Conservation (phyloP, 1,140 invertebrate genomes). For the Galleria mellonella region DNA sequence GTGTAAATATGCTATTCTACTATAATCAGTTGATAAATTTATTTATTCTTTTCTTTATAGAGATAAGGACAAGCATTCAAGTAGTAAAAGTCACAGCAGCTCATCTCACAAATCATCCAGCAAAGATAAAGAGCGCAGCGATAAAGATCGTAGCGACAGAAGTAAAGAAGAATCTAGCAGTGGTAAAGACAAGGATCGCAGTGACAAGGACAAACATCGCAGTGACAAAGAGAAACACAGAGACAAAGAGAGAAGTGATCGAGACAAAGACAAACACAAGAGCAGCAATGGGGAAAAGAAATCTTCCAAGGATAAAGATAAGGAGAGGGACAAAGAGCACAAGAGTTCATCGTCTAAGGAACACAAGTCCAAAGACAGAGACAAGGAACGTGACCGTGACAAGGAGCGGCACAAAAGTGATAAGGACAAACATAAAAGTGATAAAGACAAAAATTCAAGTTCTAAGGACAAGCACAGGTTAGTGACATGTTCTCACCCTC, state of each 20-base stretch:
- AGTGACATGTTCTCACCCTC: not conserved
- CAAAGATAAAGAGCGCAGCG: conserved; percentile 53
- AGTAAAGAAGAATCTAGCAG: conserved; percentile 68
- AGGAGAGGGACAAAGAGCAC: conserved; percentile 18
- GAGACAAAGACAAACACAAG: conserved; percentile 73
- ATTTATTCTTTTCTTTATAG: conserved; percentile 26
- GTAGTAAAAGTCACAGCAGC: conserved; percentile 75
- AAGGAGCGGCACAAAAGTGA: conserved; percentile 60
- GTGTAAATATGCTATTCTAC: not conserved
- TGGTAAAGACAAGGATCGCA: conserved; percentile 73
- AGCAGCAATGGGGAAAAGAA: conserved; percentile 33
- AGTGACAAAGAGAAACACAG: conserved; percentile 75
- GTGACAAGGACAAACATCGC: conserved; percentile 39
- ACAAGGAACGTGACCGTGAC: conserved; percentile 54
- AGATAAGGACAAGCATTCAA: conserved; percentile 72
- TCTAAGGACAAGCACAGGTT: conserved; percentile 66
- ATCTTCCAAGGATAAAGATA: conserved; percentile 25
- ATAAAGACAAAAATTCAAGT: conserved; percentile 76
- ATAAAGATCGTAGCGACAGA: conserved; percentile 59
- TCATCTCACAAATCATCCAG: conserved; percentile 79
- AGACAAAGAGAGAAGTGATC: conserved; percentile 68
- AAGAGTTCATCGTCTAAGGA: conserved; percentile 29
- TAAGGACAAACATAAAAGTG: conserved; percentile 56
- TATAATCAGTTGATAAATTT: not conserved
- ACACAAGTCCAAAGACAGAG: conserved; percentile 40